Base-by-base conservation (phyloP, 2,888 invertebrate species). In the Zygaena filipendulae region DNA sequence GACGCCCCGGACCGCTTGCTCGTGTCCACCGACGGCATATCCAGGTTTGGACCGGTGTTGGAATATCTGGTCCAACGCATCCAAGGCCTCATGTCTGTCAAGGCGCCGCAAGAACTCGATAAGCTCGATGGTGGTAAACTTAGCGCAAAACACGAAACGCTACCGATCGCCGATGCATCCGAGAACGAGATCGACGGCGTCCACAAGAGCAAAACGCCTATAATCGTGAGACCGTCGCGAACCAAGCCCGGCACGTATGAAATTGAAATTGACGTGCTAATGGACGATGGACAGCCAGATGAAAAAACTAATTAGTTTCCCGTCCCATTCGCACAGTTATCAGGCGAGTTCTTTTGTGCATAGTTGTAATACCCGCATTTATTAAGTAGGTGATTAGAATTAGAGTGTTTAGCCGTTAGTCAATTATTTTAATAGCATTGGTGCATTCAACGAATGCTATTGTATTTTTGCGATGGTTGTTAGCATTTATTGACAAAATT, bases 21-120 rank as follows among this genome's bases (percentile, higher is more conserved):
- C 6, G 38, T 64, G 8, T 51, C 70, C 1, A 70, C 71, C 0
- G 68, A 74, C 18, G 74, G 72, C 0, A 51, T 77, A 1, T 82
- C 82, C 1, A 74, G 84, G 49, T 86, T 90, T 52, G 88, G 89
- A 4, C 86, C 87, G 1, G 60, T 88, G 25, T 55, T 90, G 37
- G 89, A 90, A 50, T 83, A 83, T 41, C 55, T 90, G 21, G 82
- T 88, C 4, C 88, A 89, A 51, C 81, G 85, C 24, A 82, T 90
- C 28, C 90, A 90, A 60, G 82, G 85, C 1, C 79, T 85, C 42
- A 85, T 86, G 66, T 89, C 89, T 0, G 83, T 85, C n/a, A 85
- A 85, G 44, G 80, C 85, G 12, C 81, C 82, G 40, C 83, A 85
- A 50, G 81, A 38, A 72, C 72, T 49, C 40, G 75, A 38, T 71